Evolutionary conservation across 35 echinoderm and acorn worm genomes (phyloP).

Genomic region (Strongylocentrotus purpuratus): DNA sequence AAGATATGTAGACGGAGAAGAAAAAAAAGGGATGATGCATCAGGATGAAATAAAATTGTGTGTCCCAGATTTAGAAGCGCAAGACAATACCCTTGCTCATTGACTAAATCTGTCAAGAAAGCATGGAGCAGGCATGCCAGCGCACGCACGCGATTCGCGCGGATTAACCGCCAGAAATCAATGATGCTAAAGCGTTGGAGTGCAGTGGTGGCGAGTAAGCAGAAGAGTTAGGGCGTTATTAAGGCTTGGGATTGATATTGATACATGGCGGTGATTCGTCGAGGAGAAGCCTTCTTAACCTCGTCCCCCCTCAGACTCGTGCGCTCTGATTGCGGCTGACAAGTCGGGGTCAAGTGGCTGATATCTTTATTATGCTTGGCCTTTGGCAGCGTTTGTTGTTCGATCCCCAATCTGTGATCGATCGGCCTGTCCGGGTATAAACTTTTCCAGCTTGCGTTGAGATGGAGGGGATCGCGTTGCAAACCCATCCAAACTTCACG

Average conservation of each 20-base stretch:
- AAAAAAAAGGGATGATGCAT: neutral
- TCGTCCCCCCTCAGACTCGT: neutral
- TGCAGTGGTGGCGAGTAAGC: neutral
- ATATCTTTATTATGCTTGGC: constrained; percentile 26
- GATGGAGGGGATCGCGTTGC: neutral
- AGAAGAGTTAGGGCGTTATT: neutral
- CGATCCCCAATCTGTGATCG: constrained; percentile 40
- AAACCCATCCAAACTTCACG: neutral
- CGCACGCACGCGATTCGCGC: constrained; percentile 27
- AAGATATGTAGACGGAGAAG: neutral
- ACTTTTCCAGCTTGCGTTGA: neutral
- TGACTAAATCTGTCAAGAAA: constrained; percentile 12
- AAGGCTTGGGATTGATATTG: constrained; percentile 35
- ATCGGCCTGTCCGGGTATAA: constrained; percentile 24
- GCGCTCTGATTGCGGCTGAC: constrained; percentile 39
- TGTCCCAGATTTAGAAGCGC: neutral
- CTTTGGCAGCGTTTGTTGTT: constrained; percentile 42
- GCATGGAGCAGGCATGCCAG: neutral
- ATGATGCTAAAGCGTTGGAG: neutral
- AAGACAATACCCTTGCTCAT: neutral
- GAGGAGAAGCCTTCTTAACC: neutral
- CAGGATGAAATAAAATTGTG: neutral
- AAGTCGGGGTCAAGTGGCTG: constrained; percentile 18
- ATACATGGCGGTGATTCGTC: constrained; percentile 23
- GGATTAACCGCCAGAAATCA: constrained; percentile 26